Conservation (phyloP, 2,888 invertebrate genomes). For the Mesorhabditis belari region DNA sequence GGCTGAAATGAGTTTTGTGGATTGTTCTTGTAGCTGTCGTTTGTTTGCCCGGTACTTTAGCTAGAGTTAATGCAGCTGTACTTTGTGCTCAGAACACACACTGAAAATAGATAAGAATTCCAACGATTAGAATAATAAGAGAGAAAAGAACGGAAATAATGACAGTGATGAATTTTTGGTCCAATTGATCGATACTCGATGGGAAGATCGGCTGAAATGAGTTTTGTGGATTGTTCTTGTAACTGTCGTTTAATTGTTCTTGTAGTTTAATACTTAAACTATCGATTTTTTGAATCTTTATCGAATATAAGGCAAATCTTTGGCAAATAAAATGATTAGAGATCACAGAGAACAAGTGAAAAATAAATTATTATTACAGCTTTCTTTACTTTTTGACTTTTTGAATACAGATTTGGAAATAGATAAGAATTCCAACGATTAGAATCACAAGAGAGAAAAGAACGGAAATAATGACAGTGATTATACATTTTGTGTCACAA, state of each 20-base stretch:
- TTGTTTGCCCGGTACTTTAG: no score
- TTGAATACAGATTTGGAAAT: background rate
- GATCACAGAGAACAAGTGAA: no score
- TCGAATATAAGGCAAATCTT: no score
- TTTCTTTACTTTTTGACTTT: background rate
- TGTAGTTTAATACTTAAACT: no score
- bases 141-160: background rate
- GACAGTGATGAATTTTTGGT: background rate
- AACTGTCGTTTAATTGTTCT: no score
- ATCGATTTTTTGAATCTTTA: no score
- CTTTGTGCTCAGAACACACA: background rate
- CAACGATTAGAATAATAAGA: background rate
- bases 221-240: no score
- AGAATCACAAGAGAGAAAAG: background rate
- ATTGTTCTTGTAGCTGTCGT: no score
- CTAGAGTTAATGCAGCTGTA: background rate
- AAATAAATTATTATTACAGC: no score
- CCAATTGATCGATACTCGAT: background rate
- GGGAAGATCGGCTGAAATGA: background rate
- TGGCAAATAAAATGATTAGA: no score
- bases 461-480: background rate
- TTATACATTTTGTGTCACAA: background rate
- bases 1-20: no score
- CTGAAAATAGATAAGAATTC: background rate
- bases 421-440: background rate